These are phyloP conservation scores for Aspidiotus rigidus DNA, from an alignment of 2,888 invertebrate species.

Conservation along the genomic window DNA sequence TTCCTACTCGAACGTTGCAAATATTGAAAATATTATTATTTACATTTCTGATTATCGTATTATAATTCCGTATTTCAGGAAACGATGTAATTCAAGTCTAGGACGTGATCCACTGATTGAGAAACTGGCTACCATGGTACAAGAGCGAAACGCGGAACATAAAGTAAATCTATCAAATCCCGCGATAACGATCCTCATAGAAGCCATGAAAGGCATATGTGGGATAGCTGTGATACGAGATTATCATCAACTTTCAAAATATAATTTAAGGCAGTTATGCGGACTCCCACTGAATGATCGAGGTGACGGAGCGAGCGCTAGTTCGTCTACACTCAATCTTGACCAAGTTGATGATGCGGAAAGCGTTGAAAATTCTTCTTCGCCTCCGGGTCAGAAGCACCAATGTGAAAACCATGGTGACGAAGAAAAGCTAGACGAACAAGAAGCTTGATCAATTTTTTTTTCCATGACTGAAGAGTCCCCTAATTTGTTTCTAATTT, in stretches of 20 bases:
- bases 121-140: constrained; percentile 61
- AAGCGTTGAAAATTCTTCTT: too few species aligned
- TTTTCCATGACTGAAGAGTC: too few species aligned
- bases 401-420: too few species aligned
- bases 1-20: too few species aligned
- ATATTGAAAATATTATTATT: too few species aligned
- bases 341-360: too few species aligned
- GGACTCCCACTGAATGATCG: background rate
- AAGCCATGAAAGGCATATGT: constrained; percentile 70
- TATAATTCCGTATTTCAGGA: constrained; percentile 43
- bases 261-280: constrained; percentile 57
- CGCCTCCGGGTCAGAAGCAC: too few species aligned
- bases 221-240: constrained; percentile 70
- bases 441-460: too few species aligned
- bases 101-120: constrained; percentile 62
- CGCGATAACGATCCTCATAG: constrained; percentile 67
- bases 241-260: constrained; percentile 70
- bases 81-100: constrained; percentile 65
- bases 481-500: too few species aligned
- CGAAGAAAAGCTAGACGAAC: too few species aligned
- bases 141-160: constrained; percentile 58
- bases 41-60: too few species aligned
- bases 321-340: background rate
- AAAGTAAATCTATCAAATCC: constrained; percentile 71
- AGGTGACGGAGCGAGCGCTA: background rate